Evolutionary conservation across 2,888 invertebrate genomes (phyloP), one percentile per base, ranked within the genome.

Genomic region (Ophraella communa): DNA sequence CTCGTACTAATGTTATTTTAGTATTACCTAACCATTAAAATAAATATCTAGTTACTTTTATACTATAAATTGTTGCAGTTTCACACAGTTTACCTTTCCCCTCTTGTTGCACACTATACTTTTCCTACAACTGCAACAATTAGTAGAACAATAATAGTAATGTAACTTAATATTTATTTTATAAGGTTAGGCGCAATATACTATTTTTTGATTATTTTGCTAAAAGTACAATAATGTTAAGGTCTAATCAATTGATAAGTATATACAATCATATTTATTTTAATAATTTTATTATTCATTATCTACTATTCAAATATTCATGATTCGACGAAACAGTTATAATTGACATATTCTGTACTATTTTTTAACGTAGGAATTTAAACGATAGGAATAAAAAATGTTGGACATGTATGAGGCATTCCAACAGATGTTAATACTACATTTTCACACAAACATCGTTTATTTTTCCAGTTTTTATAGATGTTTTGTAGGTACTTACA

Each of bases 261-360:
- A 39, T 17, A 39, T 39, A 39, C 14, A 5, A 39, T 11, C 21
- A 20, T 20, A 20, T 27, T 62, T 35, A 20, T 49, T 59, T n/a
- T 27, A 59, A 11, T 53, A 53, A 52, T 52, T 35, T 18, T 27
- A 52, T 52, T 20, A 23, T 49, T 35, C 33, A 33, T 30, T 47
- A 33, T 23, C 33, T 21, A 57, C 14, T 33, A 59, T 71, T 69
- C 69, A 59, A 64, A 58, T 58, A 51, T 51, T 42, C 18, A 51
- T 47, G 44, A 58, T 53, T 60, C 55, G 55, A 60, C 63, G 62
- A 67, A 70, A 70, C 62, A 68, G 61, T 70, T 69, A 72, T 73
- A 73, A 73, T 74, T 74, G 73, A 74, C 74, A 70, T 72, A 63
- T 66, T 71, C 73, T 69, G 67, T 72, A 70, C 71, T 73, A 69